Base-by-base conservation (phyloP, 1,140 invertebrate species). In the Pteromalus puparum region DNA sequence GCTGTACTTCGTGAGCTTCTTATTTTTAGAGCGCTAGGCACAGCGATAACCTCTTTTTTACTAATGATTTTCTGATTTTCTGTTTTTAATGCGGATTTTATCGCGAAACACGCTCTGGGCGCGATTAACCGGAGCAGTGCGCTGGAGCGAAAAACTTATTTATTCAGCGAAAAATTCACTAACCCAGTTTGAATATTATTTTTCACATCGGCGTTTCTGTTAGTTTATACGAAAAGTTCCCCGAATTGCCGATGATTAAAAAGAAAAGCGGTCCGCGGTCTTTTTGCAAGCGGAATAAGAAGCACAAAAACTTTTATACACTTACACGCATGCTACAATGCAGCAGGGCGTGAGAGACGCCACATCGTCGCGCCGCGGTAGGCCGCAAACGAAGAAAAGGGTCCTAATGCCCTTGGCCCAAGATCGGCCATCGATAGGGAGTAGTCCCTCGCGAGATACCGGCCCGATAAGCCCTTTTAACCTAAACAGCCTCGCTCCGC, bases 401-500 rank as follows among this genome's bases (percentile, higher is more conserved):
- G 80, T 88, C 86, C 87, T 89, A 90, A 91, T 90, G 87, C 87
- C 81, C 67, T 73, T 42, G n/a, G 46, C 3, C n/a, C 46, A 65
- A 89, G 89, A 90, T 89, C 87, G 87, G 87, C 28, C 83, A 26
- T 38, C 87, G 88, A 90, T 90, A 89, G 83, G 81, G 86, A 7
- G 10, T 38, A 15, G 13, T 1, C 46, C 13, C 46, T 80, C n/a
- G n/a, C 42, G 77, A 90, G 90, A 90, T 90, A 90, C 88, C 79
- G 84, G 34, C 61, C 53, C 88, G 89, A 91, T 91, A 90, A 90
- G 89, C 88, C 88, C 88, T 89, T 90, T 90, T 89, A 89, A 42
- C 87, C 89, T 88, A 89, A 90, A 89, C 86, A 90, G 46, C 46
- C 46, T 48, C 15, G 12, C 13, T 48, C 13, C 46, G 12, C 12